Base-by-base conservation (phyloP, 2,113 vertebrate species). In the Microtus richardsoni region DNA sequence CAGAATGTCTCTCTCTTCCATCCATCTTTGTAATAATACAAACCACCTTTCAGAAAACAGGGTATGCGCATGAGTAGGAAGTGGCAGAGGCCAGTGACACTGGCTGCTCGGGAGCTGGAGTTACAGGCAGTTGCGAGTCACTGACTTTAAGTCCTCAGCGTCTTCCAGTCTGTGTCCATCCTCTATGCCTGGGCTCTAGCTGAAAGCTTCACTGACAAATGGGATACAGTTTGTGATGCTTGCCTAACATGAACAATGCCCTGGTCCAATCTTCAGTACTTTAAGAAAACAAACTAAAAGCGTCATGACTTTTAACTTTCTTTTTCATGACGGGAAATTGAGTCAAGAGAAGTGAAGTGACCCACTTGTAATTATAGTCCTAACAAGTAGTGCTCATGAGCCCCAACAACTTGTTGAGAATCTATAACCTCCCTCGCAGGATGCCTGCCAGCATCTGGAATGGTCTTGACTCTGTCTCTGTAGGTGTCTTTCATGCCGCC, bases 1-100 rank as follows among this genome's bases (percentile, higher is more conserved):
- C 44, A 79, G 89, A 92, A 41, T 41, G 4, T 93, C 64, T 91
- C n/a, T 52, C 33, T 87, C 47, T 90, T 89, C 89, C 77, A 64
- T 64, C 54, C 21, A 62, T 78, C 52, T 79, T 41, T 26, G 26
- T 64, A 80, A 73, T 52, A 78, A 62, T 3, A 16, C 21, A 71
- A 66, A 11, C 28, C 4, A 7, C 62, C 41, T 91, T 62, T 16
- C 36, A 44, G 30, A 44, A 41, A 47, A 33, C 87, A 64, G 70
- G 39, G 4, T 54, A 54, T 12, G 19, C 2, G 10, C 19, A 58
- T 22, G 17, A 22, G 70, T 39, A 8, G 9, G 19, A 2, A 10
- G 22, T 41, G 9, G 7, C 39, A 5, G 22, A 13, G 39, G 73
- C 39, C 73, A 26, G 11, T 26, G 39, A 36, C 8, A 22, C 21